A percentile compares a stretch with the other conserved stretches of the same genome.
phyloP scores from a whole-genome alignment of 2,113 vertebrate genomes.

The Hydrolagus affinis region DNA sequence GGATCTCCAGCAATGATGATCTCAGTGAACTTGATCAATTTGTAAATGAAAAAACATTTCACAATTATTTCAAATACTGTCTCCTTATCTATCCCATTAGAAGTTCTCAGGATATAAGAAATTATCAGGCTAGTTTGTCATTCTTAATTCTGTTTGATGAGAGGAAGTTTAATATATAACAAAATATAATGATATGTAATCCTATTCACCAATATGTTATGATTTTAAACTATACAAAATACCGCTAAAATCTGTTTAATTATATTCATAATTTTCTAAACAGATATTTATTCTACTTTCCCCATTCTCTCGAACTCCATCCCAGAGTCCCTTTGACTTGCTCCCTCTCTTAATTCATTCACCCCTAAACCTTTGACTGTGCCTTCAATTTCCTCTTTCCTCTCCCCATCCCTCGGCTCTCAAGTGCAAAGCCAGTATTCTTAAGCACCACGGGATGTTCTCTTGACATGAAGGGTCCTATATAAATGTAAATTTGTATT shows the following conservation, averaged over 20 bases:
- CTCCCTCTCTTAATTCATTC: neutral
- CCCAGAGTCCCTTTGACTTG: neutral
- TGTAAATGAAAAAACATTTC: too few species aligned
- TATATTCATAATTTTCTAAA: neutral
- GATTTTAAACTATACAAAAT: neutral
- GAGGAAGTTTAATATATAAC: neutral
- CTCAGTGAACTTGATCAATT: too few species aligned
- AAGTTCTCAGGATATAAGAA: too few species aligned
- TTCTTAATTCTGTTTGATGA: neutral
- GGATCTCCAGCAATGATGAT: too few species aligned
- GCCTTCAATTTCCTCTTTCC: neutral
- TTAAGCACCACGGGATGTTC: neutral
- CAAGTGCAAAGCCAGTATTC: too few species aligned
- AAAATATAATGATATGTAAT: neutral
- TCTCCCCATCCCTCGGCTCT: too few species aligned
- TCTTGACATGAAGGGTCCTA: neutral
- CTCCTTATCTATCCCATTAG: too few species aligned
- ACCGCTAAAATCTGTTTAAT: neutral
- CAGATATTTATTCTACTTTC: neutral
- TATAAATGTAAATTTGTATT: neutral
- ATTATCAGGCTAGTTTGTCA: neutral
- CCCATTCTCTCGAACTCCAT: neutral
- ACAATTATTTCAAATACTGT: too few species aligned
- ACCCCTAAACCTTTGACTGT: neutral
- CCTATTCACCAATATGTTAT: slow-evolving; percentile 4